phyloP scores from a whole-genome alignment of 2,888 invertebrate genomes.

The Spodoptera exigua region DNA sequence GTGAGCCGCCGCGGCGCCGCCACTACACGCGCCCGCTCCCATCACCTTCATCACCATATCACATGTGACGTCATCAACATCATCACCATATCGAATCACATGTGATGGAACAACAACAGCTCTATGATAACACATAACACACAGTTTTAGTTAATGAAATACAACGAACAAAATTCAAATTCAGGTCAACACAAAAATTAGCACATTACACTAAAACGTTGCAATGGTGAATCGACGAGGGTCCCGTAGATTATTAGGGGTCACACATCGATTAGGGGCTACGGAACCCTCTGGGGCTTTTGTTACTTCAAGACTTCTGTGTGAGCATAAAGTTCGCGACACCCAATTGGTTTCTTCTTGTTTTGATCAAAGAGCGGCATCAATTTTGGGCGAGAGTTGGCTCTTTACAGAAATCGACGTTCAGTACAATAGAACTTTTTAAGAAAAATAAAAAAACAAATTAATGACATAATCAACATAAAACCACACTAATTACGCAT shows the following conservation, averaged over 20 bases:
- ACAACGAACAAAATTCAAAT: constrained; percentile 89
- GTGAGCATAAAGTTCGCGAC: constrained; percentile 71
- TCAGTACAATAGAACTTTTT: constrained; percentile 57
- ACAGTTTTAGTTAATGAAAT: constrained; percentile 87
- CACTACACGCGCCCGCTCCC: constrained; percentile 75
- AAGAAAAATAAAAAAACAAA: constrained; percentile 72
- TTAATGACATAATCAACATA: constrained; percentile 84
- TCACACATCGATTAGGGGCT: constrained; percentile 69
- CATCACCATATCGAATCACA: constrained; percentile 68
- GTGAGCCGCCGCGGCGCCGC: constrained; percentile 69
- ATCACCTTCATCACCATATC: constrained; percentile 68
- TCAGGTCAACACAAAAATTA: constrained; percentile 85
- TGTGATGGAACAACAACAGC: constrained; percentile 83
- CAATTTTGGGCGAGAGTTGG: constrained; percentile 71
- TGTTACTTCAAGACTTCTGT: constrained; percentile 77
- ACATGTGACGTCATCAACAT: constrained; percentile 59
- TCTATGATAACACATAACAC: constrained; percentile 88
- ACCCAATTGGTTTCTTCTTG: constrained; percentile 67
- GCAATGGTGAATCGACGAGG: constrained; percentile 81
- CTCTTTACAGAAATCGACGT: constrained; percentile 83
- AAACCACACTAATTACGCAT: constrained; percentile 88
- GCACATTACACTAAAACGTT: constrained; percentile 88
- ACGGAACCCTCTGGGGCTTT: constrained; percentile 81
- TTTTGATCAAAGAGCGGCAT: constrained; percentile 38
- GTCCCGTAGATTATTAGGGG: constrained; percentile 79